Base-by-base conservation (phyloP, 2,888 invertebrate species). In the Heliconius aoede region DNA sequence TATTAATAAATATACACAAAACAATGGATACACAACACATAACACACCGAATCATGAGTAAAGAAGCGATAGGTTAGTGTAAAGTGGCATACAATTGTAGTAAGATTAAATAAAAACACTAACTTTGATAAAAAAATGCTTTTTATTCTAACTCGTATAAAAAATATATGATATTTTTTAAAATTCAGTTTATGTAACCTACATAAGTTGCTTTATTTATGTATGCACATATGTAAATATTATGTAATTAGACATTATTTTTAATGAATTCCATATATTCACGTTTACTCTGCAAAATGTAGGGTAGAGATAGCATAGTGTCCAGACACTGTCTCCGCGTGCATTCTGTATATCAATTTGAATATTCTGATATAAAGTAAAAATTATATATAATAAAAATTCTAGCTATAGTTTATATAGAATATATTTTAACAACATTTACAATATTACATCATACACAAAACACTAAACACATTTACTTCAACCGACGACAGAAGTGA, bases 11-110 rank as follows among this genome's bases (percentile, higher is more conserved):
- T 76, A 80, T 69, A 82, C 76, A 84, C 81, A 80, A 83, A 81
- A 90, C 85, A 83, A 92, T 91, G 92, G 87, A 87, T 81, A 87
- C 85, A 79, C 88, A 88, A 90, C 89, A 89, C 86, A 82, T 87
- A 83, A 90, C 88, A 87, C 77, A 77, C 74, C 89, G 90, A 85
- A 89, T 89, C 84, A 87, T 93, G 90, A 89, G 88, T 79, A 84
- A 86, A 82, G 93, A 93, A 83, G 93, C 92, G 77, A 89, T 94
- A 93, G 94, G 94, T 94, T 90, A 92, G 93, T 93, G 86, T 77
- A 80, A 61, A 79, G 28, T 60, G 61, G 32, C 64, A 9, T 8
- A 64, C 9, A 60, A 7, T 26, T n/a, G 24, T 67, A 74, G 28
- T 60, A 58, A 51, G 64, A 30, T 26, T 4, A 2, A 26, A 36